Conservation (phyloP, 1,140 invertebrate genomes). For the Marisa cornuarietis region DNA sequence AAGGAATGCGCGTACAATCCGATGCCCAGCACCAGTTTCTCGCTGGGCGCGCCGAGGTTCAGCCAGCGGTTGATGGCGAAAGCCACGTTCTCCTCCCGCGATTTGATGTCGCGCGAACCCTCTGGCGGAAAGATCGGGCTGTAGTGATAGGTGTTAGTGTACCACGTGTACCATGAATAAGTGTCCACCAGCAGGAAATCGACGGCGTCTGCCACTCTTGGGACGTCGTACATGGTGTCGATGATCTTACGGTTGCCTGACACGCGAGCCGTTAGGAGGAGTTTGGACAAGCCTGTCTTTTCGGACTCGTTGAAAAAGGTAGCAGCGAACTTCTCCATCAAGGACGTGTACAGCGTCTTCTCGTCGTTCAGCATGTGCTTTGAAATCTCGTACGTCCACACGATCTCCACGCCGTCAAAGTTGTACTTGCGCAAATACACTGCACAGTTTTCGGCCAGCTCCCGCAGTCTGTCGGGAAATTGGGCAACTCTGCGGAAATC, state of each 20-base stretch:
- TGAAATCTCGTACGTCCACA: neutral
- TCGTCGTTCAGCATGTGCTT: neutral
- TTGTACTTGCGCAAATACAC: neutral
- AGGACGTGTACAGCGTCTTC: neutral
- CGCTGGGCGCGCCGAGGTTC: no score
- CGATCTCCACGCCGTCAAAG: neutral
- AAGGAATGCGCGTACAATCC: neutral
- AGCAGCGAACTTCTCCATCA: no score
- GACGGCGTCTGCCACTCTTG: neutral
- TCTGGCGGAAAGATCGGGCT: neutral
- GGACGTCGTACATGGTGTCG: neutral
- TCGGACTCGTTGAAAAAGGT: neutral
- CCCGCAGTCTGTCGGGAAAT: neutral
- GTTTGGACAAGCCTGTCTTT: neutral
- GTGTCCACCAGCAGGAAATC: neutral
- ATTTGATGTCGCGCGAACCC: no score
- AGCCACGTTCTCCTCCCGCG: no score
- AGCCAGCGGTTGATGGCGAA: no score
- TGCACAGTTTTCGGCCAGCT: neutral
- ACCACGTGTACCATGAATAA: neutral
- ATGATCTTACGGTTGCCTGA: neutral
- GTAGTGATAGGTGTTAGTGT: neutral
- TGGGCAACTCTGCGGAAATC: neutral
- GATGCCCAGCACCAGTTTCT: conserved; percentile 1
- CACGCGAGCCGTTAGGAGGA: neutral